Conservation (phyloP, 35 echinoderm and acorn worm species). For the Heliocidaris erythrogramma region DNA sequence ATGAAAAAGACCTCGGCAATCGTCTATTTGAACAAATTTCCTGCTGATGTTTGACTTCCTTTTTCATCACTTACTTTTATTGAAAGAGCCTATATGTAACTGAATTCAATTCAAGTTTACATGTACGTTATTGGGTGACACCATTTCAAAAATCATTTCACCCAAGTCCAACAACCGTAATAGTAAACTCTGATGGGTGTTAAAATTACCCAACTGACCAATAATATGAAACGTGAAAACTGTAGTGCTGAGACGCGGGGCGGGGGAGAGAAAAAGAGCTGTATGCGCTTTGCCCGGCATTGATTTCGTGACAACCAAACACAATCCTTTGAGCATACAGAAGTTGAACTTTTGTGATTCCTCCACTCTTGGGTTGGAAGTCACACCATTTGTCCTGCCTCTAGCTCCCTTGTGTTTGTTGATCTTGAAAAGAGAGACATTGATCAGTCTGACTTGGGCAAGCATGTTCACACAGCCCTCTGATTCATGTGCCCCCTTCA, state of each 20-base stretch:
- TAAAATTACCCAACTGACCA: background rate
- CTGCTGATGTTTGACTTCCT: background rate
- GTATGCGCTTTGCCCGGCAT: background rate
- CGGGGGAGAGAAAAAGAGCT: background rate
- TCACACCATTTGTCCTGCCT: background rate
- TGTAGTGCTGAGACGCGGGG: background rate
- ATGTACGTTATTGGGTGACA: background rate
- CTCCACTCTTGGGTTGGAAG: background rate
- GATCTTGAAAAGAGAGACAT: conserved; percentile 1
- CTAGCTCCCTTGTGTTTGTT: background rate
- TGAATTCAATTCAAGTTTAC: background rate
- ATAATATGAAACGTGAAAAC: background rate
- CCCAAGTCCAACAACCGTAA: background rate
- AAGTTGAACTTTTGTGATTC: background rate
- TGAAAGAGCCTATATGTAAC: background rate
- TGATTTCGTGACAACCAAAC: background rate
- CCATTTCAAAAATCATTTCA: background rate
- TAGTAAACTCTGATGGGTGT: background rate
- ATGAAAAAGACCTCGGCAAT: background rate
- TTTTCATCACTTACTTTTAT: background rate
- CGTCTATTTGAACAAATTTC: background rate
- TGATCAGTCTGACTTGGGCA: background rate
- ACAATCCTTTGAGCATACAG: conserved; percentile 1
- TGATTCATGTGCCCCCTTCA: no score
- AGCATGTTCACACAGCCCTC: background rate